phyloP scores from a whole-genome alignment of 2,888 invertebrate genomes.

The Allygus modestus region DNA sequence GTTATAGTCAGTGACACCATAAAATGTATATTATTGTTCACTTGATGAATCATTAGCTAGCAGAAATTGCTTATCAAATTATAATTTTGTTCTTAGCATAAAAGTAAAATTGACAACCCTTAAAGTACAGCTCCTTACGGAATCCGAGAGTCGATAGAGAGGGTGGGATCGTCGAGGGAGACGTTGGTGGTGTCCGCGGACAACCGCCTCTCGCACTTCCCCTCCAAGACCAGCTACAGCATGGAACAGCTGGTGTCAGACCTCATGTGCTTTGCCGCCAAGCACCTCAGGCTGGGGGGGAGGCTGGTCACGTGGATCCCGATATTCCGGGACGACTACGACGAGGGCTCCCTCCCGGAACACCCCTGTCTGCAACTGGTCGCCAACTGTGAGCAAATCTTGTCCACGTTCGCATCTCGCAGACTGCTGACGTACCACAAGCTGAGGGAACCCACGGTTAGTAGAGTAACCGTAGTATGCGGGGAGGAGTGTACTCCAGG shows the following conservation, averaged over 20 bases:
- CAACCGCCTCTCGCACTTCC: constrained; percentile 84
- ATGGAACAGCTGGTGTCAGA: constrained; percentile 90
- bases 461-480: too few relatives aligned
- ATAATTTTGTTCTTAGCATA: too few relatives aligned
- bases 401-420: constrained; percentile 89
- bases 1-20: too few relatives aligned
- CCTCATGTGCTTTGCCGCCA: constrained; percentile 89
- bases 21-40: too few relatives aligned
- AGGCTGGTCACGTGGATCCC: constrained; percentile 98
- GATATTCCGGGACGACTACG: constrained; percentile 87
- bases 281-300: constrained; percentile 85
- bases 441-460: constrained; percentile 72
- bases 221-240: constrained; percentile 91
- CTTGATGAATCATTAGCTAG: too few relatives aligned
- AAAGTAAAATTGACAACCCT: too few relatives aligned
- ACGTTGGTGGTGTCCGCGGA: constrained; percentile 81
- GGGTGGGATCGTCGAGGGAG: constrained; percentile 80
- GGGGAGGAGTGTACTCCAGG: background rate
- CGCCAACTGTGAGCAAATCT: constrained; percentile 92
- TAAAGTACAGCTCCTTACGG: constrained; percentile 98
- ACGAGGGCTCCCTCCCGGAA: constrained; percentile 84
- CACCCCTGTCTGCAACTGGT: constrained; percentile 88
- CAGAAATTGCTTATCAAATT: too few relatives aligned
- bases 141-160: constrained; percentile 94
- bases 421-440: constrained; percentile 93